Conservation (phyloP, 2,888 invertebrate species). For the Melipona beecheii region DNA sequence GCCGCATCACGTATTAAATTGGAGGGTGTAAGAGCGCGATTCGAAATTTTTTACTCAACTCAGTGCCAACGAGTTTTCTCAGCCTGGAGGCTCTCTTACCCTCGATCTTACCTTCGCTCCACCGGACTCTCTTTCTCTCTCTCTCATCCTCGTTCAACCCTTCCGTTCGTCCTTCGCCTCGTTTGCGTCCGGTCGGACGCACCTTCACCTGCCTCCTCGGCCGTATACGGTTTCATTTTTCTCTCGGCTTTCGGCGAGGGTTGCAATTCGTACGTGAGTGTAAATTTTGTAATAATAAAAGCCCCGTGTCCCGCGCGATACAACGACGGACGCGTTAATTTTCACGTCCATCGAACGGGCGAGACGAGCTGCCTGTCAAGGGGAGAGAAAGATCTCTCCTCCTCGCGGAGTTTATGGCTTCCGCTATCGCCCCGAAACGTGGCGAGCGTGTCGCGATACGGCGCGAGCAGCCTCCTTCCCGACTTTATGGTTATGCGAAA, state of each 20-base stretch:
- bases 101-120: background rate
- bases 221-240: no score
- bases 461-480: conserved; percentile 65
- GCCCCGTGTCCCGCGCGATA: background rate
- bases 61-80: conserved; percentile 44
- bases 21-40: conserved; percentile 65
- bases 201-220: background rate
- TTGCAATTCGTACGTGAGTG: background rate
- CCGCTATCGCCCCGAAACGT: conserved; percentile 67
- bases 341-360: conserved; percentile 42
- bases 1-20: conserved; percentile 72
- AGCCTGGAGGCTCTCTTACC: background rate
- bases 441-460: conserved; percentile 57
- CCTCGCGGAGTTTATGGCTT: conserved; percentile 62
- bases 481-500: conserved; percentile 82
- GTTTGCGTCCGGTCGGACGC: background rate
- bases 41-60: conserved; percentile 56
- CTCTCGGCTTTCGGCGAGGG: background rate
- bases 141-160: background rate
- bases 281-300: background rate
- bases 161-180: background rate
- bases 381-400: conserved; percentile 28
- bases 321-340: conserved; percentile 46
- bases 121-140: background rate
- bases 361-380: conserved; percentile 12